Evolutionary conservation across 2,797 vertebrate species (phyloP).

Genomic region (Dipus sagitta): DNA sequence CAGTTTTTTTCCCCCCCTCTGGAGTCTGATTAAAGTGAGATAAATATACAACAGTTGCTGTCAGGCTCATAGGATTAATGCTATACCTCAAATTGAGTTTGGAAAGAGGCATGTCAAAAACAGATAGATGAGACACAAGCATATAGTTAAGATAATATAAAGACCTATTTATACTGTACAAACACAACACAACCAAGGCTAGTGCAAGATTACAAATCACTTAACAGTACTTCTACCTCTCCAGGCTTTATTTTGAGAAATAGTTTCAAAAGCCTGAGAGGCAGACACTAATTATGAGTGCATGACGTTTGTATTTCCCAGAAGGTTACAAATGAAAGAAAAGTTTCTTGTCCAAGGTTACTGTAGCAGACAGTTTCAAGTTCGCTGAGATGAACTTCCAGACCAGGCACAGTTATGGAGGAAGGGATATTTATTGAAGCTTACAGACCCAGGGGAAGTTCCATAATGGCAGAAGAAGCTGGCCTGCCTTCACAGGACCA

Average conservation of each 20-base stretch:
- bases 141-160: slow-evolving; percentile 57
- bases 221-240: not conserved
- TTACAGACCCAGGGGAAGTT: too few relatives aligned
- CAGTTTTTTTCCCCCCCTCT: not conserved
- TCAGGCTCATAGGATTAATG: not conserved
- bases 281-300: not conserved
- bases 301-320: not conserved
- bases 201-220: slow-evolving; percentile 20
- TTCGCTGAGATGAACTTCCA: too few relatives aligned
- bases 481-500: too few relatives aligned
- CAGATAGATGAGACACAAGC: not conserved
- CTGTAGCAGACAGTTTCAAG: too few relatives aligned
- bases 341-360: not conserved
- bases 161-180: not conserved
- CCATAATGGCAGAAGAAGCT: too few relatives aligned
- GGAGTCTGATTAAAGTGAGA: not conserved
- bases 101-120: slow-evolving; percentile 1
- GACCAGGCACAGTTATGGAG: too few relatives aligned
- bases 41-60: not conserved
- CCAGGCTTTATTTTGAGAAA: slow-evolving; percentile 28
- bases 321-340: slow-evolving; percentile 32
- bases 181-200: slow-evolving; percentile 20
- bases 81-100: slow-evolving; percentile 33
- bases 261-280: slow-evolving; percentile 20
- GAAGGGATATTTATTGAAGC: too few relatives aligned